phyloP scores from a whole-genome alignment of 2,888 invertebrate genomes.

The Maniola hyperantus region DNA sequence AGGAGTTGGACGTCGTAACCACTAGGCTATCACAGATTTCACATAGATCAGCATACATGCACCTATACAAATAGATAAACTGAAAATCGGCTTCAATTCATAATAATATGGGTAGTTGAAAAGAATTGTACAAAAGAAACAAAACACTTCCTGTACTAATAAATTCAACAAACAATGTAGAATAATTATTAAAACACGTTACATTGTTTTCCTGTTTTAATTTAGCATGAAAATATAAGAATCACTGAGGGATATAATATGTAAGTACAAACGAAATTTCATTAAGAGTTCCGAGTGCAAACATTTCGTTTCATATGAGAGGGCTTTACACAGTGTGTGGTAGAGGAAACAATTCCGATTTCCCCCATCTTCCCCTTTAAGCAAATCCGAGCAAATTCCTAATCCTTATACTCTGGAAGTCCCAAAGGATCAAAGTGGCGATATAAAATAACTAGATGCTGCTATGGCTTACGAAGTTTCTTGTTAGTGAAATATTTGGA shows the following conservation, averaged over 20 bases:
- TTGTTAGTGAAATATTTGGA: slow-evolving; percentile 23
- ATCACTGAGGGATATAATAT: slow-evolving; percentile 23
- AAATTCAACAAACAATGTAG: background rate
- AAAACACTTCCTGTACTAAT: background rate
- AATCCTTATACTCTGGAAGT: slow-evolving; percentile 70
- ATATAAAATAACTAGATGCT: slow-evolving; percentile 49
- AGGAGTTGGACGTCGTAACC: no score
- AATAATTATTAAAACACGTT: slow-evolving; percentile 33
- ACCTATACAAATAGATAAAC: no score
- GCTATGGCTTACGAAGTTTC: slow-evolving; percentile 26
- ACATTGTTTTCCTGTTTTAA: slow-evolving; percentile 16
- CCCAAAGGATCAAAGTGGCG: slow-evolving; percentile 57
- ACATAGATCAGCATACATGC: no score
- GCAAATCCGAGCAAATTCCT: slow-evolving; percentile 74
- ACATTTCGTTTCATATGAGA: slow-evolving; percentile 57
- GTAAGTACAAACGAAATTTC: slow-evolving; percentile 53
- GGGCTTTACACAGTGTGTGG: slow-evolving; percentile 62
- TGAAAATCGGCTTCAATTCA: no score
- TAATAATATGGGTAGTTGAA: no score
- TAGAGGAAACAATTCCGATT: slow-evolving; percentile 74
- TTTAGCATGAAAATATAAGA: slow-evolving; percentile 24
- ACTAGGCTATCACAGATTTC: no score
- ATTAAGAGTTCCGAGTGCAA: slow-evolving; percentile 50
- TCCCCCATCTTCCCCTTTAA: slow-evolving; percentile 68
- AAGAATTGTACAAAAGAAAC: no score